A percentile compares a stretch with the other conserved stretches of the same genome.
Evolutionary conservation across 2,888 invertebrate genomes (phyloP).

Genomic region (Tipula vernalis): DNA sequence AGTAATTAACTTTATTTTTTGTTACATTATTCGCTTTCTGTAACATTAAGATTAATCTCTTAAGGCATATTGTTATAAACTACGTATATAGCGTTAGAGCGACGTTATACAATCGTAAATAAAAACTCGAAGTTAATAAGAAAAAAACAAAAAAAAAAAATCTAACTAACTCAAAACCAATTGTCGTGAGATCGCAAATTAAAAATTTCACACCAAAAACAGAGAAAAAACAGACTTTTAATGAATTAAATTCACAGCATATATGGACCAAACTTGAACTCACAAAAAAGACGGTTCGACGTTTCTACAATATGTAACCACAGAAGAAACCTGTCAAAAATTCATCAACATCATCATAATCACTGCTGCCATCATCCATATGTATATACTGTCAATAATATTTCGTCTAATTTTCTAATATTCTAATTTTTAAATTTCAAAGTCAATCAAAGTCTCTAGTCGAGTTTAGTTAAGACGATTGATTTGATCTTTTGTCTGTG

Average conservation of each 20-base stretch:
- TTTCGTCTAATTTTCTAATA: neutral
- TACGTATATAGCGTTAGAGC: neutral
- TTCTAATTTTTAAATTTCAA: neutral
- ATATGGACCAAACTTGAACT: neutral
- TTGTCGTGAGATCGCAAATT: constrained; percentile 4
- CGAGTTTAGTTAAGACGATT: neutral
- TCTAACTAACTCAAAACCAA: neutral
- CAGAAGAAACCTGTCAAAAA: neutral
- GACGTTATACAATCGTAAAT: neutral
- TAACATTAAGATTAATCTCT: neutral
- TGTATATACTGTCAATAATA: neutral
- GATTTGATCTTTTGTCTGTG: neutral
- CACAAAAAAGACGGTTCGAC: neutral
- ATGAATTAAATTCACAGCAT: neutral
- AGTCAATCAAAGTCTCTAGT: neutral
- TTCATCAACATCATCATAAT: neutral
- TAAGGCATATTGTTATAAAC: neutral
- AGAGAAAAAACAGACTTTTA: neutral
- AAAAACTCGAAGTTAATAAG: neutral
- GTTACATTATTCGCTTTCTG: neutral
- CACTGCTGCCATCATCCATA: neutral
- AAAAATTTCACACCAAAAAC: constrained; percentile 1
- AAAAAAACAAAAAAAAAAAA: too few relatives aligned
- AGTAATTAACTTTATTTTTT: neutral
- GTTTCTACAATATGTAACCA: neutral